These are phyloP conservation scores for Nipponia nippon DNA, from an alignment of 2,113 vertebrate genomes.

Conservation along the genomic window DNA sequence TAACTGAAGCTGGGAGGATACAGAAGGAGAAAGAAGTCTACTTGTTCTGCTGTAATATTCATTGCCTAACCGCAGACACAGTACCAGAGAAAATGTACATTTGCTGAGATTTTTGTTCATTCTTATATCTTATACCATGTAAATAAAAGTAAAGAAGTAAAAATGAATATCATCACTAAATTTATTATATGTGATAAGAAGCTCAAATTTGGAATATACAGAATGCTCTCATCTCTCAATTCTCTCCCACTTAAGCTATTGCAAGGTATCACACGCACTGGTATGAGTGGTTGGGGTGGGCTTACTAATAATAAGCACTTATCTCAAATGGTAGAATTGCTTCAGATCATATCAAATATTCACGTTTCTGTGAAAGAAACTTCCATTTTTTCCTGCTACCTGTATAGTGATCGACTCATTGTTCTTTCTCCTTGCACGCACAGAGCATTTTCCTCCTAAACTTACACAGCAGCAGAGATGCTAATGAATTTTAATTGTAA, in stretches of 20 bases:
- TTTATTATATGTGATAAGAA: not conserved
- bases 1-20: not conserved
- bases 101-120: not conserved
- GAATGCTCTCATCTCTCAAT: not conserved
- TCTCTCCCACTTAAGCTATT: not conserved
- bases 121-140: not conserved
- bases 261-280: not conserved
- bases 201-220: not conserved
- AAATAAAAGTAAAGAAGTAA: not conserved
- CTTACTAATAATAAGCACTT: not conserved
- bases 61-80: not conserved
- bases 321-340: not conserved
- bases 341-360: not conserved
- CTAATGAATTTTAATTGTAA: not conserved
- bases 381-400: not conserved
- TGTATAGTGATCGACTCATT: not conserved
- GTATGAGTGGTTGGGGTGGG: not conserved
- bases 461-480: not conserved
- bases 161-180: not conserved
- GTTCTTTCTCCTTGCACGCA: not conserved
- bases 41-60: not conserved
- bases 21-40: not conserved
- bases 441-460: not conserved
- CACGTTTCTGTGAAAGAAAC: not conserved
- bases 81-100: not conserved